Conservation (phyloP, 2,888 invertebrate species). For the Ametastegia equiseti region DNA sequence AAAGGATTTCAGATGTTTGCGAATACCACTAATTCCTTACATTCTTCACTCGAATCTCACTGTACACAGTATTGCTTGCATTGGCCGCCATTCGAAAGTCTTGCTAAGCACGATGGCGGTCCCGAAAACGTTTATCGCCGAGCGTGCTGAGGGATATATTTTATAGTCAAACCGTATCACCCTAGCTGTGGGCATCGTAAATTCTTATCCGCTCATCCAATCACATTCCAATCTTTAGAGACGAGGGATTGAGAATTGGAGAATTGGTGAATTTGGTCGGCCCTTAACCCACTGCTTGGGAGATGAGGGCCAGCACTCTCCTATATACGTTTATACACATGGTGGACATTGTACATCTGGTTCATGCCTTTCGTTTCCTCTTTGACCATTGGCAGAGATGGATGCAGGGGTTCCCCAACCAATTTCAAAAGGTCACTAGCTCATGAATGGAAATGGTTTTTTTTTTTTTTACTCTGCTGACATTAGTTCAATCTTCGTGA, state of each 20-base stretch:
- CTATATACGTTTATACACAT: background rate
- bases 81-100: conserved; percentile 21
- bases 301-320: background rate
- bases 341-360: background rate
- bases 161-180: conserved; percentile 7
- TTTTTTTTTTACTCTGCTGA: no score
- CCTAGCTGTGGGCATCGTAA: conserved; percentile 4
- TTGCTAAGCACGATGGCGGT: background rate
- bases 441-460: background rate
- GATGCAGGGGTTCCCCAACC: background rate
- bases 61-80: background rate
- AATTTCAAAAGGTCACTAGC: background rate
- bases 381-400: background rate
- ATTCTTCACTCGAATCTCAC: background rate
- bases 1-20: background rate
- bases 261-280: background rate
- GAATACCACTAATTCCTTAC: background rate
- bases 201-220: conserved; percentile 34
- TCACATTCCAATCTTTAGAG: conserved; percentile 28
- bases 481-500: no score
- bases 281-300: background rate
- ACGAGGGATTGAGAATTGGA: background rate
- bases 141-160: conserved; percentile 9
- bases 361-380: background rate
- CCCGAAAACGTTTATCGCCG: background rate